phyloP scores from a whole-genome alignment of 2,888 invertebrate genomes.

The Tachina lurida region DNA sequence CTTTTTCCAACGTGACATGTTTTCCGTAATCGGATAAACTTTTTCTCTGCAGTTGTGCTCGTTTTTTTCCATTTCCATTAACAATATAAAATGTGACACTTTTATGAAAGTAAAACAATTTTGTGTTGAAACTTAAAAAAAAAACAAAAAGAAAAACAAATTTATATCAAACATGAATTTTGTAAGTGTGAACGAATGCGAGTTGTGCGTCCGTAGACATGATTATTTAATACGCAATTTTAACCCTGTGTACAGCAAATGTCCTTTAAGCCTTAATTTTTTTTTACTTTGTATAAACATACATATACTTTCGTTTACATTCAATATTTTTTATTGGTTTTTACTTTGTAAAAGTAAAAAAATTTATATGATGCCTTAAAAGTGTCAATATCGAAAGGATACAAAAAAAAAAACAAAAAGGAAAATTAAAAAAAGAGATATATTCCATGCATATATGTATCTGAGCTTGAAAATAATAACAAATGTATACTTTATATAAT shows the following conservation, averaged over 20 bases:
- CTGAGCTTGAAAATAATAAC: conserved; percentile 5
- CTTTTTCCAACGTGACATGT: conserved; percentile 73
- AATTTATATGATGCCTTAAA: conserved; percentile 15
- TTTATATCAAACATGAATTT: no score
- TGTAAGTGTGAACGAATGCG: neutral
- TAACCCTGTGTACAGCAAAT: conserved; percentile 33
- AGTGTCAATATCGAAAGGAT: conserved; percentile 11
- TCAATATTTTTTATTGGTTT: conserved; percentile 48
- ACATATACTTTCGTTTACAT: conserved; percentile 63
- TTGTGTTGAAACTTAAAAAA: conserved; percentile 43
- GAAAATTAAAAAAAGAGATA: neutral
- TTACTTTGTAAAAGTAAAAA: conserved; percentile 75
- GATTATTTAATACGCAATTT: conserved; percentile 24
- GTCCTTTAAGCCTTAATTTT: conserved; percentile 41
- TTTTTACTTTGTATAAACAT: neutral
- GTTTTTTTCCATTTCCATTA: conserved; percentile 45
- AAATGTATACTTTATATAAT: no score
- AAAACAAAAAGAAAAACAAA: conserved; percentile 19
- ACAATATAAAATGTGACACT: conserved; percentile 57
- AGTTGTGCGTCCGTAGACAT: neutral
- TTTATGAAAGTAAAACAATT: conserved; percentile 52
- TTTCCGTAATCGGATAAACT: conserved; percentile 60
- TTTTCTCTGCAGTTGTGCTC: conserved; percentile 31
- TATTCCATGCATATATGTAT: neutral
- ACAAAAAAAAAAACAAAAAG: neutral